These are phyloP conservation scores for Drosophila yakuba DNA, from an alignment of 1,140 invertebrate species.

Conservation along the genomic window DNA sequence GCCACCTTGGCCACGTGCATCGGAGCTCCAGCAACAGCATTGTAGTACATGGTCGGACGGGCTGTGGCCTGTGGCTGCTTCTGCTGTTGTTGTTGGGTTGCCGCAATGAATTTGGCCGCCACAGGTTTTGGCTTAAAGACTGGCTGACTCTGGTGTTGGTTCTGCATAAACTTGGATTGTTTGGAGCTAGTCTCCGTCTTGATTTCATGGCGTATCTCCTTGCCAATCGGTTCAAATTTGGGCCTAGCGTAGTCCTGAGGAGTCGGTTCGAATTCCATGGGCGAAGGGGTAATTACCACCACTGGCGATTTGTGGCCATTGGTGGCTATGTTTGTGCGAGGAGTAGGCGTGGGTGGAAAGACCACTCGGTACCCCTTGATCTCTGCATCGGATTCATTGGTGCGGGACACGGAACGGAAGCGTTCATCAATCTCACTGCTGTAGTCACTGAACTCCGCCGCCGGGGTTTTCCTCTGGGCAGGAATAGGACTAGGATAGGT, in stretches of 20 bases:
- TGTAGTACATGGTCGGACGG: conserved; percentile 85
- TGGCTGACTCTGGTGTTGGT: conserved; percentile 77
- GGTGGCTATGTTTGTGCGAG: conserved; percentile 71
- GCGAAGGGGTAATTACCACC: conserved; percentile 85
- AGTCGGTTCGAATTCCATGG: conserved; percentile 86
- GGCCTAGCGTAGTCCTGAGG: conserved; percentile 85
- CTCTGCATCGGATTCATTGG: conserved; percentile 86
- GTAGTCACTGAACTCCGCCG: conserved; percentile 90
- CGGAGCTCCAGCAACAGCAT: conserved; percentile 86
- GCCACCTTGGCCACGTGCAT: conserved; percentile 87
- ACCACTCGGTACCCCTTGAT: conserved; percentile 87
- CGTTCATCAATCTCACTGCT: conserved; percentile 90
- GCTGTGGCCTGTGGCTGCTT: conserved; percentile 76
- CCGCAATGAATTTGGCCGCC: conserved; percentile 80
- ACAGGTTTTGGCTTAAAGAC: conserved; percentile 85
- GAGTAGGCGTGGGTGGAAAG: conserved; percentile 86
- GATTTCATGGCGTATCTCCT: conserved; percentile 85
- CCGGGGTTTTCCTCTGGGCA: conserved; percentile 89
- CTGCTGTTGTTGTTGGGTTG: conserved; percentile 85
- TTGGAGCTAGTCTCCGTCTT: conserved; percentile 67
- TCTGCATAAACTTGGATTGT: conserved; percentile 55
- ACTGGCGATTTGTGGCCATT: conserved; percentile 85
- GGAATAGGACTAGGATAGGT: conserved; percentile 84
- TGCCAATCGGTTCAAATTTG: conserved; percentile 86
- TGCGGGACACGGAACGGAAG: conserved; percentile 88